These are phyloP conservation scores for Lutjanus argentimaculatus DNA, from an alignment of 2,797 vertebrate genomes.

Conservation along the genomic window DNA sequence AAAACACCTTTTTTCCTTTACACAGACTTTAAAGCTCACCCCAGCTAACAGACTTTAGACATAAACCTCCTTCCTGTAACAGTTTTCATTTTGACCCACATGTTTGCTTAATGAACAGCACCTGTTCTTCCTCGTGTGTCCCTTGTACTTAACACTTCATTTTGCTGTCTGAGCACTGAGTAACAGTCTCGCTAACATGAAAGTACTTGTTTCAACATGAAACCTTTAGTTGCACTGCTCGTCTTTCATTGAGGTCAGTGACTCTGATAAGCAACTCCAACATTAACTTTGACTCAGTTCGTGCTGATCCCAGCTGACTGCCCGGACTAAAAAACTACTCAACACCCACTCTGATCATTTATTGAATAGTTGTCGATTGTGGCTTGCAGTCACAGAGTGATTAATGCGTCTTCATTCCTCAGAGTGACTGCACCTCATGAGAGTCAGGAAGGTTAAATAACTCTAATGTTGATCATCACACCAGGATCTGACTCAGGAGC, in stretches of 20 bases:
- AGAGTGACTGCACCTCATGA: neutral
- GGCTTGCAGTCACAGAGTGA: constrained; percentile 9
- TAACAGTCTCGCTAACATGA: neutral
- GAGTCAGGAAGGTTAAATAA: constrained; percentile 10
- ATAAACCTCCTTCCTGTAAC: too few species aligned
- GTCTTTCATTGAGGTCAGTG: neutral
- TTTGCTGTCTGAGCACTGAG: neutral
- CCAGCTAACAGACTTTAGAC: too few species aligned
- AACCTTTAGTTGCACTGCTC: neutral
- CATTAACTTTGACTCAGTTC: neutral
- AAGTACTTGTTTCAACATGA: neutral
- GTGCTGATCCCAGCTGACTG: neutral
- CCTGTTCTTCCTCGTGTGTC: neutral
- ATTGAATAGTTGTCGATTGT: neutral
- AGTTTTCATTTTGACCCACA: neutral
- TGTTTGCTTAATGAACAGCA: neutral
- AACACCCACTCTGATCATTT: neutral
- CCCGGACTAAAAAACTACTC: neutral
- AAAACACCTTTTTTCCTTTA: too few species aligned
- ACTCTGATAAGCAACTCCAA: neutral
- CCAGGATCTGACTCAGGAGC: constrained; percentile 38
- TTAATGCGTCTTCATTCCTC: constrained; percentile 12
- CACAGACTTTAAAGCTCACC: too few species aligned
- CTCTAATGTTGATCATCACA: constrained; percentile 23
- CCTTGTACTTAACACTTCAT: neutral